Conservation (phyloP, 2,797 vertebrate species). For the Crotalus adamanteus region DNA sequence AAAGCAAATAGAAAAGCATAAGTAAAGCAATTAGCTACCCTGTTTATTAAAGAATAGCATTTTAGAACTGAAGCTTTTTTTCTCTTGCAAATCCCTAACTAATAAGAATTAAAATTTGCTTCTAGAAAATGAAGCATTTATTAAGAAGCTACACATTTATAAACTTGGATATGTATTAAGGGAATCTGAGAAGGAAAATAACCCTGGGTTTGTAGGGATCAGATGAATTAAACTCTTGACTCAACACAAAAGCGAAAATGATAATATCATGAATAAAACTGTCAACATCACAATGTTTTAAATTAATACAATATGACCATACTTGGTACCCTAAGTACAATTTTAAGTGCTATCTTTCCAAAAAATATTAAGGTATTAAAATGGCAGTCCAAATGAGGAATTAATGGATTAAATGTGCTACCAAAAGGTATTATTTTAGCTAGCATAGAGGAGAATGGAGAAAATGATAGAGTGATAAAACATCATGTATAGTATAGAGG, state of each 20-base stretch:
- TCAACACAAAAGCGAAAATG: not conserved
- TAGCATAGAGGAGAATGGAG: not conserved
- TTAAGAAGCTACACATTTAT: not conserved
- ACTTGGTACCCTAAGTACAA: not conserved
- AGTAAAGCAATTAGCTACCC: conserved; percentile 38
- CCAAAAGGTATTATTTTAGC: not conserved
- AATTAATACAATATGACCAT: not conserved
- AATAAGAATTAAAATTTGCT: not conserved
- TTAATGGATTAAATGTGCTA: not conserved
- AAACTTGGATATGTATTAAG: not conserved
- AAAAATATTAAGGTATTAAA: not conserved
- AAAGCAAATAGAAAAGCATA: conserved; percentile 25
- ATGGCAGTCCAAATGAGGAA: not conserved
- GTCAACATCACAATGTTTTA: not conserved
- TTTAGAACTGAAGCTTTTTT: not conserved
- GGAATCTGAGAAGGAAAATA: not conserved
- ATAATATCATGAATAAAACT: not conserved
- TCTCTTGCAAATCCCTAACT: not conserved
- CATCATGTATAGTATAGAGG: not conserved
- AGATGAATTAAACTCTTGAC: not conserved
- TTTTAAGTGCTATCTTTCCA: not conserved
- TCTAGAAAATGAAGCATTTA: not conserved
- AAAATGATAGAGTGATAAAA: not conserved
- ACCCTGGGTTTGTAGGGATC: not conserved
- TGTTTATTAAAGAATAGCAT: conserved; percentile 11